Base-by-base conservation (phyloP, 2,797 vertebrate species). In the Echiichthys vipera region DNA sequence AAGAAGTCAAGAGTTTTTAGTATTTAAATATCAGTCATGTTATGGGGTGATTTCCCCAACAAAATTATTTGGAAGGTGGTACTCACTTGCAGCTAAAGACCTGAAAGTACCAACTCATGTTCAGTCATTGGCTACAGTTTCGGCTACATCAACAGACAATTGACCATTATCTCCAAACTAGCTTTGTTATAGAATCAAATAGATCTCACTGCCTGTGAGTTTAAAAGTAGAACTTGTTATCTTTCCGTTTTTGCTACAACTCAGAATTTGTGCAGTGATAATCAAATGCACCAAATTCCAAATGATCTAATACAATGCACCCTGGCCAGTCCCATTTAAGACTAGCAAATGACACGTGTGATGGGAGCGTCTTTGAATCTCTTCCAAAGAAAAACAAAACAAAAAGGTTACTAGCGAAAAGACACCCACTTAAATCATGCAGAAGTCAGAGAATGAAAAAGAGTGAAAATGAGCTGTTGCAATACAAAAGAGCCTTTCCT, bases 401-500 rank as follows among this genome's bases (percentile, higher is more conserved):
- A 7, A 15, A 56, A 55, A 67, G 5, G 22, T 46, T 37, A 45
- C n/a, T 14, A 34, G 12, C 34, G 56, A 46, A 65, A 62, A 59
- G 25, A 58, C 24, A 59, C 27, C 9, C 1, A 22, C 24, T 62
- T 43, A 10, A 62, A 78, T 77, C 40, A 72, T 6, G 69, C 40
- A 61, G 10, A 70, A 62, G 62, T 63, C 50, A 71, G 17, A 25
- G 37, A 61, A 37, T 37, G 30, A 54, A 47, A 49, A 69, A 36
- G 67, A 77, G 77, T 78, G n/a, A 74, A 78, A 80, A 77, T 68
- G 43, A 85, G 72, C 62, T 56, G 64, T 77, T 69, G 70, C 65
- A 53, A 85, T 56, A 82, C 78, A 78, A 81, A 74, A 70, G 58
- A 64, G 50, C 57, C 63, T 54, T 80, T 84, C 79, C 85, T 88